Base-by-base conservation (phyloP, 2,888 invertebrate genomes). In the Eucera pruinosa region DNA sequence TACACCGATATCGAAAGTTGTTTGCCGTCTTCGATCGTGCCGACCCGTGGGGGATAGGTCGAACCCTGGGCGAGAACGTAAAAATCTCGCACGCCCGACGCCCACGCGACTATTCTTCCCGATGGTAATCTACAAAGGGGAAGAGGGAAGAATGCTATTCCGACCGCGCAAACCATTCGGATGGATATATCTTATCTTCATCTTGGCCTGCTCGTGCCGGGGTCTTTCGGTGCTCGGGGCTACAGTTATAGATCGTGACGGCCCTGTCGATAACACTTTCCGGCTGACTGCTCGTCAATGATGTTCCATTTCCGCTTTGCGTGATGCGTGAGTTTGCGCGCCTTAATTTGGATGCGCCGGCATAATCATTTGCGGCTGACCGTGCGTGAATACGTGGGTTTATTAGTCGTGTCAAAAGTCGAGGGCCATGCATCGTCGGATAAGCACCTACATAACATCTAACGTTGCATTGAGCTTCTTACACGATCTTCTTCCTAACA, bases 231-330 rank as follows among this genome's bases (percentile, higher is more conserved):
- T 62, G 78, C 66, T 23, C 70, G 25, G 66, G 71, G 68, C 58
- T 57, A 52, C 71, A 67, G 48, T 74, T 78, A 72, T 82, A 57
- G 71, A 78, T 78, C 74, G 75, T 60, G 78, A 80, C 82, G 66
- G 43, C 70, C 76, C 76, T 81, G 77, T 68, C 84, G 83, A 84
- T 84, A 84, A 79, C 75, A 55, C 72, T 85, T 83, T 83, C 82
- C 85, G 75, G 76, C 75, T 80, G 80, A 85, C 79, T 80, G 73
- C 77, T 78, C 85, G 80, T 69, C 82, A 76, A 88, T 87, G 88
- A 88, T 80, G 86, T 85, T 87, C 84, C 83, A 86, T 88, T 88
- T 88, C 87, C 86, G 84, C 66, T 80, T 84, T 76, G 86, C 85
- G 82, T 84, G 87, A 84, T 71, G 67, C 70, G 65, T n/a, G 86